phyloP scores from a whole-genome alignment of 2,888 invertebrate species.

The Dryobota labecula region DNA sequence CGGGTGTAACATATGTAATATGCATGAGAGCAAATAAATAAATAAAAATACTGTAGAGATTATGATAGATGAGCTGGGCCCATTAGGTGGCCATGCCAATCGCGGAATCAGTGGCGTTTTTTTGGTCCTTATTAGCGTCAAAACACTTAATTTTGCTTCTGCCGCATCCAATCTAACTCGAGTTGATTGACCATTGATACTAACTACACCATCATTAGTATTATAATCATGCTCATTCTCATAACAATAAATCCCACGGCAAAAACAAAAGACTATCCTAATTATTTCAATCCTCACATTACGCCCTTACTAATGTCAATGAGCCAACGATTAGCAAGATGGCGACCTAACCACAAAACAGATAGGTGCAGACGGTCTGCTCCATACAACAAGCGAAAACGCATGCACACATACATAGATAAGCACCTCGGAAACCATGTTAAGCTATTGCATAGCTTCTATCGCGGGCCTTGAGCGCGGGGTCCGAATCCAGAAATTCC shows the following conservation, averaged over 20 bases:
- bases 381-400: not conserved
- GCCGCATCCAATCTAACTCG: no score
- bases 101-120: no score
- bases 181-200: not conserved
- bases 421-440: not conserved
- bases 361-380: not conserved
- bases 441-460: no score
- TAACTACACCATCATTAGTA: not conserved
- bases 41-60: no score
- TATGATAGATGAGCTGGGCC: no score
- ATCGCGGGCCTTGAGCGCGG: no score
- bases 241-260: slow-evolving; percentile 3
- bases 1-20: no score
- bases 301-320: slow-evolving; percentile 27
- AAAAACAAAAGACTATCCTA: slow-evolving; percentile 42
- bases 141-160: no score
- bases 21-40: no score
- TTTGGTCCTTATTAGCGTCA: no score
- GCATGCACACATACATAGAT: not conserved
- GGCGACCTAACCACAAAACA: not conserved
- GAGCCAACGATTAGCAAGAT: slow-evolving; percentile 35
- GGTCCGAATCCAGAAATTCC: no score
- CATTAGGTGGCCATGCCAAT: no score
- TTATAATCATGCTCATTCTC: not conserved
- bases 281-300: slow-evolving; percentile 35